phyloP scores from a whole-genome alignment of 2,888 invertebrate genomes.

The Cylloceria caligata region DNA sequence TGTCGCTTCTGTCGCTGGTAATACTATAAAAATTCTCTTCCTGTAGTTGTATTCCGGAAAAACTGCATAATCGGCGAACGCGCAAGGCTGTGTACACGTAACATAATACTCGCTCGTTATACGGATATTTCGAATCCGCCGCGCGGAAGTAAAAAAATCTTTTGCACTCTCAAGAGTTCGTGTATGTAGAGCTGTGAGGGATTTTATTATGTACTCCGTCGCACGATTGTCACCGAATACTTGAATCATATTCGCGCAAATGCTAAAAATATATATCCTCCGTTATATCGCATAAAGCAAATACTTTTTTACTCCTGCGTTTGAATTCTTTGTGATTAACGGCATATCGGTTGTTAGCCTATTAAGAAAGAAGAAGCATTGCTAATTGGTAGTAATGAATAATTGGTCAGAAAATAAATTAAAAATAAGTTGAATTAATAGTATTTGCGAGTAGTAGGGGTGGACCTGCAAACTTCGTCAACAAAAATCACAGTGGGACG shows the following conservation, averaged over 20 bases:
- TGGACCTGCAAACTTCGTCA: neutral
- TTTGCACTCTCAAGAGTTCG: slow-evolving; percentile 20
- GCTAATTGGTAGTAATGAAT: no score
- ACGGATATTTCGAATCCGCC: slow-evolving; percentile 49
- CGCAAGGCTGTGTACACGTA: neutral
- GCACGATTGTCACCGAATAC: neutral
- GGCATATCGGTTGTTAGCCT: no score
- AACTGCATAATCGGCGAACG: slow-evolving; percentile 44
- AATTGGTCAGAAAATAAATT: no score
- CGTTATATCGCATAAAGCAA: no score
- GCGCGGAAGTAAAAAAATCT: slow-evolving; percentile 5
- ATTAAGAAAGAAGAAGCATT: no score
- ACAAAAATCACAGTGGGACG: neutral
- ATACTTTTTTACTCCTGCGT: no score
- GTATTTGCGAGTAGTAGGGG: no score
- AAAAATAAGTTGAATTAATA: no score
- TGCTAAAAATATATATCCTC: neutral
- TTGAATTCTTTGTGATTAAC: no score
- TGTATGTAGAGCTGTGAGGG: neutral
- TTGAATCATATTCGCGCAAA: slow-evolving; percentile 6
- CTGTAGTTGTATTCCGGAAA: slow-evolving; percentile 25
- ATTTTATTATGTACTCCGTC: neutral
- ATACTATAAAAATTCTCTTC: slow-evolving; percentile 21
- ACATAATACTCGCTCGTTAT: slow-evolving; percentile 42
- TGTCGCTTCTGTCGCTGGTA: slow-evolving; percentile 3